Evolutionary conservation across 1,140 invertebrate genomes (phyloP).

Genomic region (Heliconius hermathena): DNA sequence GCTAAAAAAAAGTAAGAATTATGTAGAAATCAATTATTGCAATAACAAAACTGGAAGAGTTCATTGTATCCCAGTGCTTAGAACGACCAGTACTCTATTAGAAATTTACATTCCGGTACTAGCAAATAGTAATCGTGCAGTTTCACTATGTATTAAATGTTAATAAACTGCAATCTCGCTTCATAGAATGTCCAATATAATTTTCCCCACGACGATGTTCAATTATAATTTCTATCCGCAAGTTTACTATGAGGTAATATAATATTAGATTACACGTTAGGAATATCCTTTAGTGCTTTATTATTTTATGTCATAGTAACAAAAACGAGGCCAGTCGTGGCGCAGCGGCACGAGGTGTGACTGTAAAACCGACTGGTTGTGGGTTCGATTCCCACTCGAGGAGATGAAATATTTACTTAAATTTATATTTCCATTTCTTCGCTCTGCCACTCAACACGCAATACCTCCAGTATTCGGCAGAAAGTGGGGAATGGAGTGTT

Average conservation of each 20-base stretch:
- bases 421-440: no score
- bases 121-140: slow-evolving; percentile 18
- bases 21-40: not conserved
- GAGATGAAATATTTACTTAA: no score
- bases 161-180: slow-evolving; percentile 20
- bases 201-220: not conserved
- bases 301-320: not conserved
- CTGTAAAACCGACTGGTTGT: no score
- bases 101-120: slow-evolving; percentile 19
- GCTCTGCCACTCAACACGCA: no score
- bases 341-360: no score
- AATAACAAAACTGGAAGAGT: not conserved
- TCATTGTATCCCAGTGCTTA: slow-evolving; percentile 9
- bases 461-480: no score
- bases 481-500: no score
- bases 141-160: slow-evolving; percentile 18
- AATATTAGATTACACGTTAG: not conserved
- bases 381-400: no score
- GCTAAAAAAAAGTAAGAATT: not conserved
- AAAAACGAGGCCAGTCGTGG: not conserved
- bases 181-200: slow-evolving; percentile 29
- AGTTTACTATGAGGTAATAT: not conserved
- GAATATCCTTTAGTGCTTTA: not conserved
- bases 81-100: slow-evolving; percentile 19
- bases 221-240: not conserved